Evolutionary conservation across 2,888 invertebrate species (phyloP), one percentile per base, ranked within the genome.

Genomic region (Xylota segnis): DNA sequence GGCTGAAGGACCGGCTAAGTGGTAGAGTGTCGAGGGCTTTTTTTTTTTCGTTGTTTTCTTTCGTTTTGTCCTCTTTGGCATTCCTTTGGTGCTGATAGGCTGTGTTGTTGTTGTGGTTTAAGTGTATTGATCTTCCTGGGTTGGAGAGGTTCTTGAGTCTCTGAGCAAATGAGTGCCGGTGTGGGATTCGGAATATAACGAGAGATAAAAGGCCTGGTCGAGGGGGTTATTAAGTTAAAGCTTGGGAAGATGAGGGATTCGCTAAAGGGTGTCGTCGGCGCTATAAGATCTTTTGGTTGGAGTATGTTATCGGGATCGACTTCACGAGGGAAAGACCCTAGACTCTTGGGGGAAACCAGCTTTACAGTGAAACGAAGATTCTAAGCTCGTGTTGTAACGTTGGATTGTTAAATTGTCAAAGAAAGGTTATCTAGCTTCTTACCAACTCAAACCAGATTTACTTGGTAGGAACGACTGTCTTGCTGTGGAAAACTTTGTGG

Each of bases 51-150:
- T n/a, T n/a, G n/a, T n/a, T n/a, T n/a, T n/a, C 2, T 23, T 18
- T 27, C 43, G 16, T 40, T 47, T 59, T 63, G 32, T 40, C 45
- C n/a, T 45, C 12, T 43, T 47, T 45, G 70, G 63, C 56, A 82
- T 76, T 76, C 75, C 50, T 75, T 45, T 0, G n/a, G n/a, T n/a
- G 63, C 40, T 23, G 81, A 50, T 45, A 74, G 4, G 34, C 23
- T 66, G 40, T 65, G 61, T 40, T 78, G 61, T 40, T 78, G 43
- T 45, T 74, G 59, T 72, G 70, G 23, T 65, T 78, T 10, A 70
- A 70, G 77, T 54, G 37, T 81, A 68, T 75, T 66, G 66, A 74
- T 68, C 81, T 74, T 74, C 43, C 72, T 56, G 27, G 50, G n/a
- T n/a, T 65, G 10, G 32, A 78, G 63, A 56, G 34, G 34, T 34